A percentile compares a stretch with the other conserved stretches of the same genome.
Conservation (phyloP, 2,888 invertebrate species). For the Leptopilina syphax region DNA sequence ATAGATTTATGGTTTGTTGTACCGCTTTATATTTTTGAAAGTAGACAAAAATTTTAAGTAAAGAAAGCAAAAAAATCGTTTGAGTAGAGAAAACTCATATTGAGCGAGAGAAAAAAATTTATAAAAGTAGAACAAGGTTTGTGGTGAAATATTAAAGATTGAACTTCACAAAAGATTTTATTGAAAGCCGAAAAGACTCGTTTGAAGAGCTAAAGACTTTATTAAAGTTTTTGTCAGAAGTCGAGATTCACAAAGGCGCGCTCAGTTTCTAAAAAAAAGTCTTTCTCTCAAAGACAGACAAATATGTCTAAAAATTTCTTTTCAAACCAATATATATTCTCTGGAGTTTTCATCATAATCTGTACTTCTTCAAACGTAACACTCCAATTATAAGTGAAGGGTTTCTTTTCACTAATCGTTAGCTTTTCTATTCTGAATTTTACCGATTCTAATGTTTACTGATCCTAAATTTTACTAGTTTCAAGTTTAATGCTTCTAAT, state of each 20-base stretch:
- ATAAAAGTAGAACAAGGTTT: constrained; percentile 13
- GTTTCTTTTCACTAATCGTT: no score
- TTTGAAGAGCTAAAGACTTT: constrained; percentile 22
- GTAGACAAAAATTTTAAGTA: no score
- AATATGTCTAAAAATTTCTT: constrained; percentile 10
- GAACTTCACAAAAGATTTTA: constrained; percentile 21
- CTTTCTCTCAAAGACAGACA: not conserved
- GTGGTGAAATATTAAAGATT: not conserved
- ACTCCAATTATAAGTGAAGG: not conserved
- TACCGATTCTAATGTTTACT: no score
- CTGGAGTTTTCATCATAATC: not conserved
- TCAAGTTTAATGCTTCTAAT: no score
- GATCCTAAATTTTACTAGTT: no score
- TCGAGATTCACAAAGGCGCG: not conserved
- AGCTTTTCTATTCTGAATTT: no score
- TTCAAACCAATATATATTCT: constrained; percentile 21
- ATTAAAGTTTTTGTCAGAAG: constrained; percentile 24
- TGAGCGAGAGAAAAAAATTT: no score
- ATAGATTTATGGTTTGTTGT: no score
- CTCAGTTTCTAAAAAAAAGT: constrained; percentile 10
- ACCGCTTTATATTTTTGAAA: no score
- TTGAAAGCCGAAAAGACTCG: constrained; percentile 22
- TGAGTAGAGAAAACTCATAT: not conserved
- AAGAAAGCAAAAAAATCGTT: not conserved
- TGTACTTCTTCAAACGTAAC: not conserved